A percentile compares a stretch with the other conserved stretches of the same genome.
These are phyloP conservation scores for Netelia virgata DNA, from an alignment of 2,888 invertebrate species.

Conservation along the genomic window DNA sequence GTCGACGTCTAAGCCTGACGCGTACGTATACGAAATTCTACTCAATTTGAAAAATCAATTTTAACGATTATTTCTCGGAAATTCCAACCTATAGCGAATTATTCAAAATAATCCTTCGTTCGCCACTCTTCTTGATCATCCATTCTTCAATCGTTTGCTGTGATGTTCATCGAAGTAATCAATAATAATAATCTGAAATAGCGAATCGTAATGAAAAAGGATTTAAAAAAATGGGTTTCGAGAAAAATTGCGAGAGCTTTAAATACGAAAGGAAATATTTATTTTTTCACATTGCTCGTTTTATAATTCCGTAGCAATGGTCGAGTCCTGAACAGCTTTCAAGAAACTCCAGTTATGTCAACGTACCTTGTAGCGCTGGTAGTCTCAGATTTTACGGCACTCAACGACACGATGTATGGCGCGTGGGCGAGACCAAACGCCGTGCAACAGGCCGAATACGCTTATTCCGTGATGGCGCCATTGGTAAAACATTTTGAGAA, in stretches of 20 bases:
- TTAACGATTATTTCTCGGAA: no score
- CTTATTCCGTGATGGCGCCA: constrained; percentile 84
- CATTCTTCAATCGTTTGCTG: no score
- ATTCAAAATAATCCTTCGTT: no score
- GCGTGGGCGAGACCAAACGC: constrained; percentile 89
- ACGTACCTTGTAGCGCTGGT: constrained; percentile 94
- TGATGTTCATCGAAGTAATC: no score
- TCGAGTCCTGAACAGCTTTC: constrained; percentile 82
- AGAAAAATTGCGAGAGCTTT: background rate
- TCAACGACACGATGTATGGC: constrained; percentile 41
- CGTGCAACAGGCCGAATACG: constrained; percentile 89
- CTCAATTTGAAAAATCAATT: background rate
- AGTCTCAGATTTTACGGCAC: constrained; percentile 89
- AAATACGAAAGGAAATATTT: background rate
- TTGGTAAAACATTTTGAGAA: constrained; percentile 84
- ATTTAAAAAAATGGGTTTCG: no score
- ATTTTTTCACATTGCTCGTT: background rate
- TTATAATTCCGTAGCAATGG: constrained; percentile 58
- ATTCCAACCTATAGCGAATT: no score
- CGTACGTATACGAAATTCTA: constrained; percentile 67
- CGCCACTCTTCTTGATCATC: no score
- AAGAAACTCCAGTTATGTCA: constrained; percentile 89
- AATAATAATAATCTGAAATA: no score
- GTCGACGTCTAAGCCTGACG: constrained; percentile 69
- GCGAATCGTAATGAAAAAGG: no score